Percentiles rank a stretch among this genome's conserved stretches.
These are phyloP conservation scores for Oryzias sinensis DNA, from an alignment of 2,797 vertebrate genomes.

Conservation along the genomic window DNA sequence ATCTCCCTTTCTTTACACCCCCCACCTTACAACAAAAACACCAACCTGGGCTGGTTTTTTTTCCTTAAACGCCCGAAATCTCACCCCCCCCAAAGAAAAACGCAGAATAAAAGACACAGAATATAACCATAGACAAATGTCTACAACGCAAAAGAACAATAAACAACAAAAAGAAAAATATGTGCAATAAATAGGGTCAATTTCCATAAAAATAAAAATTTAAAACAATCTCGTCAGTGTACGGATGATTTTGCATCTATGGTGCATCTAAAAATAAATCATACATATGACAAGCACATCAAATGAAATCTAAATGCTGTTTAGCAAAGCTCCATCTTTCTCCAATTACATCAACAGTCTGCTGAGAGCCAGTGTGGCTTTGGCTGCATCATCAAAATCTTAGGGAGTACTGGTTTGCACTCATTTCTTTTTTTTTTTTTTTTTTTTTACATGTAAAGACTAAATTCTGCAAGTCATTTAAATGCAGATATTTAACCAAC, in stretches of 20 bases:
- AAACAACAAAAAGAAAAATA: constrained; percentile 32
- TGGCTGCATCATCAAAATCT: constrained; percentile 28
- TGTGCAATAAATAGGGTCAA: constrained; percentile 59
- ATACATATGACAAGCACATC: constrained; percentile 51
- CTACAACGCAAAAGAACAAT: constrained; percentile 46
- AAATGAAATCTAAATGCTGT: constrained; percentile 45
- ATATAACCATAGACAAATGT: constrained; percentile 45
- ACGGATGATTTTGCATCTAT: constrained; percentile 35
- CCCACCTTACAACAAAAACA: constrained; percentile 14
- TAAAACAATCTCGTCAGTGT: constrained; percentile 52
- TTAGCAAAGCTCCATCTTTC: constrained; percentile 37
- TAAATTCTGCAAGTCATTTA: constrained; percentile 71
- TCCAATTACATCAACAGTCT: constrained; percentile 21
- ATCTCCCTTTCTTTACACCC: constrained; percentile 16
- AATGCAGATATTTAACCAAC: constrained; percentile 69
- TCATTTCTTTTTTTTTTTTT: constrained; percentile 30
- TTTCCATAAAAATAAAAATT: constrained; percentile 54
- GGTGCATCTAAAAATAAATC: constrained; percentile 31
- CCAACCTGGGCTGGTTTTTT: constrained; percentile 14
- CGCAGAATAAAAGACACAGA: constrained; percentile 19
- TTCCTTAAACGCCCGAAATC: constrained; percentile 19
- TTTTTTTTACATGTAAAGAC: constrained; percentile 68
- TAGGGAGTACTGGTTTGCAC: constrained; percentile 31
- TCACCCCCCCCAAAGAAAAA: constrained; percentile 35
- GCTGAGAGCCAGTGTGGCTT: constrained; percentile 26